Base-by-base conservation (phyloP, 2,797 vertebrate genomes). In the Lepus townsendii region DNA sequence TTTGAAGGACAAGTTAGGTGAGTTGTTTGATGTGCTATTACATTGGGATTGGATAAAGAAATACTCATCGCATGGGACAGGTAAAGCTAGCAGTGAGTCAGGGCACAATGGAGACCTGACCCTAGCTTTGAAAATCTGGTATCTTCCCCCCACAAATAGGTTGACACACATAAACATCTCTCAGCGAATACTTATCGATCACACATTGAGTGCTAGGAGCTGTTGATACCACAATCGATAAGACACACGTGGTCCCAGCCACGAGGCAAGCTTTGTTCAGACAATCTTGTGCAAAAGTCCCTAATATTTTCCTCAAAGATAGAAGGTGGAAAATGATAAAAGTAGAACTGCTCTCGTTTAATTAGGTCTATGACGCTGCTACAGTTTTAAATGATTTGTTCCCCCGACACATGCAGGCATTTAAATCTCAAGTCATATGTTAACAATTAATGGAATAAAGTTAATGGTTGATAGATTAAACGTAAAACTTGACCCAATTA, bases 51-150 rank as follows among this genome's bases (percentile, higher is more conserved):
- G 24, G 16, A 35, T 7, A 26, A 73, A 68, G 57, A 85, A 91
- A 84, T 35, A 16, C n/a, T 57, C 76, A 52, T 68, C 6, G 0
- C 50, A 3, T 16, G 17, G 3, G 2, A 4, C 16, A 54, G 3
- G 32, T 32, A 38, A 13, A 14, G 54, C 54, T 14, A 85, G 26
- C 50, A 72, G 13, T 22, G 47, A n/a, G 27, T 72, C 69, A 77
- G 79, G 69, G 88, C 73, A 84, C 54, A 82, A 8, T n/a, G 5
- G 19, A 68, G 83, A 62, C 38, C 54, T 62, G 16, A 83, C 50
- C 12, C 30, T 63, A 76, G 42, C 27, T 95, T 63, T 95, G 76
- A 94, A 95, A 85, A 77, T 38, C 27, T 2, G 14, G 17, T 17
- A n/a, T 50, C 16, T 30, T 73, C 60, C 30, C 19, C 19, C 47